Percentiles rank a stretch among this genome's conserved stretches.
These are phyloP conservation scores for Gastracanthus pulcherrimus DNA, from an alignment of 2,888 invertebrate species.

Conservation along the genomic window DNA sequence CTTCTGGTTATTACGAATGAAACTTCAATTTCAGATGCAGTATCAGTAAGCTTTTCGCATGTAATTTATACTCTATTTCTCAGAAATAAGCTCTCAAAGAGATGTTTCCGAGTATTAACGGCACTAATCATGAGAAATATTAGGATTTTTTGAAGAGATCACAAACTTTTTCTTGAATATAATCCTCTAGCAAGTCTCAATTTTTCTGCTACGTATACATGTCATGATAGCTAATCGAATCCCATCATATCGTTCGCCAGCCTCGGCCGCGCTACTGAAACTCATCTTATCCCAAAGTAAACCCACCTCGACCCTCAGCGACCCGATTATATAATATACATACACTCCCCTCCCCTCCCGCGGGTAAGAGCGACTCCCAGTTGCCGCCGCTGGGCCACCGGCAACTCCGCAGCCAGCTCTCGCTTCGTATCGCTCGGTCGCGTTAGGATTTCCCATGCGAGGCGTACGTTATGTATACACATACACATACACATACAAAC, in stretches of 20 bases:
- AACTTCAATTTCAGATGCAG: neutral
- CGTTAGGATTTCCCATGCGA: conserved; percentile 75
- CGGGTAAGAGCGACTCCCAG: neutral
- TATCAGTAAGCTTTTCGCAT: neutral
- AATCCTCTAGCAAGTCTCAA: no score
- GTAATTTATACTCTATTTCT: neutral
- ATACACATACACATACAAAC: neutral
- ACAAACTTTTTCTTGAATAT: no score
- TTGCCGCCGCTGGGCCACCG: conserved; percentile 37
- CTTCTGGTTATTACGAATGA: no score
- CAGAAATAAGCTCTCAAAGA: neutral
- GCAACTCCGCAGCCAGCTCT: conserved; percentile 27
- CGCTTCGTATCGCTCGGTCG: conserved; percentile 63
- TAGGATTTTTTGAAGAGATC: no score
- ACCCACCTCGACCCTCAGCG: neutral
- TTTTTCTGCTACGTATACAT: no score
- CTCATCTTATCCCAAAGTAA: conserved; percentile 4
- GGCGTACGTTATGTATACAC: conserved; percentile 69
- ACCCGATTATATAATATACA: neutral
- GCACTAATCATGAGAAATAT: neutral
- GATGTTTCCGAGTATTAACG: neutral
- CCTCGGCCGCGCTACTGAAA: neutral
- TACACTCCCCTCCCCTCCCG: neutral
- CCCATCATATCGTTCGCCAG: neutral
- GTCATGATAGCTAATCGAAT: neutral